Evolutionary conservation across 2,888 invertebrate species (phyloP), one percentile per base, ranked within the genome.

Genomic region (Agrochola litura): DNA sequence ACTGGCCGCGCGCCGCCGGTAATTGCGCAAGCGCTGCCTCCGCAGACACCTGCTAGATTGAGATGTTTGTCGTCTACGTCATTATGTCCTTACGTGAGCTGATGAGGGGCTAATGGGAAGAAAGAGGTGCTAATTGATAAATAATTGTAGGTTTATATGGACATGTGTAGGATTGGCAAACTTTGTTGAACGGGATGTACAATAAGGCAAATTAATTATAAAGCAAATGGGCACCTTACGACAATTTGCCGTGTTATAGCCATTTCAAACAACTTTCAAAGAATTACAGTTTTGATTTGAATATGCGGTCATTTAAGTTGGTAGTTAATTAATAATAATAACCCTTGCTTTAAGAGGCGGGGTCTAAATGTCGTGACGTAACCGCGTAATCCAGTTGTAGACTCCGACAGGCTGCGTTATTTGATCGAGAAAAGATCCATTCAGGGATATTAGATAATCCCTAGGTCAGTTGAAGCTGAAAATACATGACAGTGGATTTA

Each of bases 11-110:
- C 87, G 82, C 75, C 68, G 65, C 72, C 73, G 73, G 58, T 80
- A 79, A 84, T 79, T 81, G 86, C 74, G 69, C 69, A 3, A 14
- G 60, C 63, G 66, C 81, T 79, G 72, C 71, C 71, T 64, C 71
- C 37, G 69, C 76, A 61, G 65, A 73, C 87, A 87, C 85, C 89
- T 88, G 89, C 75, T 66, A 79, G 75, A 88, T 87, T 76, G 73
- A 85, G 83, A 81, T 77, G 74, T 87, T 86, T 83, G 85, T 83
- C 79, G 72, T 71, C 73, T 68, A 73, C 73, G 58, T 76, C 67
- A 71, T 84, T 82, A 79, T 70, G 43, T 78, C 68, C 66, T 65
- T 73, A 65, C 8, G 37, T 58, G 37, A 61, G 58, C 54, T 81
- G 82, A 72, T 69, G 81, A 70, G 76, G 49, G 30, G 37, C 65